Evolutionary conservation across 2,888 invertebrate genomes (phyloP), one percentile per base, ranked within the genome.

Genomic region (Thymelicus sylvestris): DNA sequence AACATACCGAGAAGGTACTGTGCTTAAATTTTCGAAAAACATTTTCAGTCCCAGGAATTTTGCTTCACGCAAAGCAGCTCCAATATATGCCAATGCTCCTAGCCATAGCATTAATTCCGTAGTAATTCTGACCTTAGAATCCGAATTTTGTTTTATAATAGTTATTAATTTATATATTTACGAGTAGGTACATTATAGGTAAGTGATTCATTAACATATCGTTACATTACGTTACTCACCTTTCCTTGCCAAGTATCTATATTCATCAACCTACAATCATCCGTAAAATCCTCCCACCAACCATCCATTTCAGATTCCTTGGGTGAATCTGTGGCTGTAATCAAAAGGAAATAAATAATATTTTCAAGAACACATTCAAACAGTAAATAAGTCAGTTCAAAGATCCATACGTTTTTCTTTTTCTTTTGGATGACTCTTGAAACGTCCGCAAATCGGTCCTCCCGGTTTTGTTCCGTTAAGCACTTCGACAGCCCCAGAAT

Each of bases 1-100:
- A 12, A 47, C 65, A 75, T 77, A 91, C 92, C 93, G 88, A 3
- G 93, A 93, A 2, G 93, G 92, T 1, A 90, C 89, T 47, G 94
- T 95, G 90, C 98, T 99, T 90, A 99, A 93, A 89, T 99, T 99
- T 86, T 98, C 98, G 75, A 98, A 96, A 87, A 99, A 99, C 97
- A 99, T 98, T 81, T 97, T 96, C 74, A 97, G 95, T 0, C 99
- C 99, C 41, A 99, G 95, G 88, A 99, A 99, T 76, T 97, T 95
- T 0, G 98, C 97, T 89, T 99, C 99, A 8, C 98, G 93, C 65
- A 97, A 87, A 0, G 98, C 98, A 0, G 98, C 96, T 1, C 96
- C 93, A 44, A 99, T 95, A 85, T 98, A 99, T 0, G 97, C 93
- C 65, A 98, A 94, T 0, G 98, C 97, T 4, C 98, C 98, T 7